Evolutionary conservation across 1,140 invertebrate species (phyloP).

Genomic region (Nephila pilipes): DNA sequence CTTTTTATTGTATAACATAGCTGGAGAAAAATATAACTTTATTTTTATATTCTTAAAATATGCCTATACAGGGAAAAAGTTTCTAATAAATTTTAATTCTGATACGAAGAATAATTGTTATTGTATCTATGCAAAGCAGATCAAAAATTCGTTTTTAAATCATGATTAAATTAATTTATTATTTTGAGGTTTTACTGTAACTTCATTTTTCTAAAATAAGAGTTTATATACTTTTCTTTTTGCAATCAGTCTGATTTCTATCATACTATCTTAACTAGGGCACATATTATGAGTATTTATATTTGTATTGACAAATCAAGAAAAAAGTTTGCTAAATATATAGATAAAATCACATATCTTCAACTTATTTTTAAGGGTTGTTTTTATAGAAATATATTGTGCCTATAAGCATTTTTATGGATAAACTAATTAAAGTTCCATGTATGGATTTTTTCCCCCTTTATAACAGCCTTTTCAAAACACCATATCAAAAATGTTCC

Average conservation of each 20-base stretch:
- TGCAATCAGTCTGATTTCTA: not conserved
- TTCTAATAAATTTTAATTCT: too few species aligned
- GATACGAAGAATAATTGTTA: too few species aligned
- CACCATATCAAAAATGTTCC: slow-evolving; percentile 12
- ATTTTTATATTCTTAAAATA: too few species aligned
- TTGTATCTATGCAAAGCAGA: too few species aligned
- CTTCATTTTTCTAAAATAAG: too few species aligned
- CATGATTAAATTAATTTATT: too few species aligned
- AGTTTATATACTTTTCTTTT: not conserved
- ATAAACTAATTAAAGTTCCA: not conserved
- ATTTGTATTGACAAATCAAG: not conserved
- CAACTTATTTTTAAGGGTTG: slow-evolving; percentile 26
- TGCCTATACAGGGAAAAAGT: too few species aligned
- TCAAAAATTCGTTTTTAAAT: too few species aligned
- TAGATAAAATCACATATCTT: slow-evolving; percentile 22
- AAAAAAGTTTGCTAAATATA: slow-evolving; percentile 6
- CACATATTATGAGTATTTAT: slow-evolving; percentile 25
- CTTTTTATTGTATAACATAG: too few species aligned
- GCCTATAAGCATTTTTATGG: not conserved
- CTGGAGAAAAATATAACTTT: too few species aligned
- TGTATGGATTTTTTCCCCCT: not conserved
- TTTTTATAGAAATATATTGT: not conserved
- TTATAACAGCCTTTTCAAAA: not conserved
- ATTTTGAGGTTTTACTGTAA: too few species aligned
- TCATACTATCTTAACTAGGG: not conserved